Evolutionary conservation across 2,888 invertebrate genomes (phyloP), one percentile per base, ranked within the genome.

Genomic region (Calameuta pallipes): DNA sequence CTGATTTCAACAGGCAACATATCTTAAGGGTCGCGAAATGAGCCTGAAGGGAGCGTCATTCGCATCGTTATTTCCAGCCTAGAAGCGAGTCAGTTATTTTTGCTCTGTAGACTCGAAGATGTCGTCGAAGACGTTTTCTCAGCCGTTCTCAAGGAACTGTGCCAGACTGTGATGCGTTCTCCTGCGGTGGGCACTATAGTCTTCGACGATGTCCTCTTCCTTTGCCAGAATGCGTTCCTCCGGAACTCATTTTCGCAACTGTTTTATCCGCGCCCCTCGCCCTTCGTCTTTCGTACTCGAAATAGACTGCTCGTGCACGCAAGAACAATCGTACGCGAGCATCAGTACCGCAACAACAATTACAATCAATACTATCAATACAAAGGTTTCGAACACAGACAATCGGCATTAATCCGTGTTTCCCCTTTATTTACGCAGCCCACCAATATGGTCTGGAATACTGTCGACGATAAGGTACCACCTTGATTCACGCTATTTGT

Each of bases 371-470:
- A 23, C 56, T 56, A 56, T 56, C 56, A 56, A 23, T 56, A 56
- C 15, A 69, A n/a, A 36, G 35, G 56, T 69, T 30, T n/a, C 35
- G 13, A 11, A 37, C 76, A 6, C 41, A 56, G 31, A n/a, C 31
- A 69, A 37, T 76, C 69, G 35, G 33, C 35, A 89, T 85, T 91
- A 91, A 91, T 89, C 81, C 86, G 87, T 83, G 83, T 87, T 87
- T 88, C 85, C 85, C 88, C 87, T 91, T 90, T 91, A 87, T 91
- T 91, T 88, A 82, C 87, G 88, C 91, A 91, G 91, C 90, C 89
- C 83, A 86, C 86, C 87, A 90, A 89, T 90, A 91, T 91, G 91
- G 90, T 91, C 87, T 91, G 91, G 91, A 88, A 89, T 85, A 90
- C 91, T 85, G 83, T 77, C 87, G 89, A 91, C 80, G 91, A 91